A percentile compares a stretch with the other conserved stretches of the same genome.
These are phyloP conservation scores for Drosophila sulfurigaster DNA, from an alignment of 1,140 invertebrate species.

Conservation along the genomic window DNA sequence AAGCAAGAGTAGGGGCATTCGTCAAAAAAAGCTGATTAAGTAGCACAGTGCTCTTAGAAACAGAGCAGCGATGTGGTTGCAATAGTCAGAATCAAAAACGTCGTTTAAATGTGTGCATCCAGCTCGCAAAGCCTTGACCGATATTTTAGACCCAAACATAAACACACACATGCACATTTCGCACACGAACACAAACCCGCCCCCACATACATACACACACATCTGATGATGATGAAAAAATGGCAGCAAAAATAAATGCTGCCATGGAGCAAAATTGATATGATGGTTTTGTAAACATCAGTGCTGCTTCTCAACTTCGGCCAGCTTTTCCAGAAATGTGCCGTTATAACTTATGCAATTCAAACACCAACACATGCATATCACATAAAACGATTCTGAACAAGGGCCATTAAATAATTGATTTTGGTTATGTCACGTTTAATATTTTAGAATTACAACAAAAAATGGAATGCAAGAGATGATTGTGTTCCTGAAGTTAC, in stretches of 20 bases:
- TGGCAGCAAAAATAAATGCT: too few relatives aligned
- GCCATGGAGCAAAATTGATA: too few relatives aligned
- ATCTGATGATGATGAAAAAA: too few relatives aligned
- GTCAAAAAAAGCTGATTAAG: constrained; percentile 56
- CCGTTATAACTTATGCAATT: constrained; percentile 54
- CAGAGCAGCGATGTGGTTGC: constrained; percentile 11
- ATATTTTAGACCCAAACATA: constrained; percentile 62
- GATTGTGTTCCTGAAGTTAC: constrained; percentile 1
- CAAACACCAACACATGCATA: too few relatives aligned
- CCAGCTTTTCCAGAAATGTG: constrained; percentile 49
- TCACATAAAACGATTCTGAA: too few relatives aligned
- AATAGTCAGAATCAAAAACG: constrained; percentile 41
- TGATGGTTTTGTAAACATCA: too few relatives aligned
- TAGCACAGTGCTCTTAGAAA: constrained; percentile 55
- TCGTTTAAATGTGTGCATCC: constrained; percentile 44
- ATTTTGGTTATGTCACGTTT: too few relatives aligned
- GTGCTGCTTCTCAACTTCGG: constrained; percentile 35
- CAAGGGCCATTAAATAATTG: too few relatives aligned
- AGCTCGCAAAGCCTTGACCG: constrained; percentile 67
- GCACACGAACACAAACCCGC: background rate
- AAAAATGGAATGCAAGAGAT: too few relatives aligned
- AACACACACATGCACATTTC: constrained; percentile 48
- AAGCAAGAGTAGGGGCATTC: constrained; percentile 7
- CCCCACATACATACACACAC: constrained; percentile 18
- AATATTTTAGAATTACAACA: too few relatives aligned